Evolutionary conservation across 2,113 vertebrate species (phyloP), one percentile per base, ranked within the genome.

Genomic region (Lonchura striata): DNA sequence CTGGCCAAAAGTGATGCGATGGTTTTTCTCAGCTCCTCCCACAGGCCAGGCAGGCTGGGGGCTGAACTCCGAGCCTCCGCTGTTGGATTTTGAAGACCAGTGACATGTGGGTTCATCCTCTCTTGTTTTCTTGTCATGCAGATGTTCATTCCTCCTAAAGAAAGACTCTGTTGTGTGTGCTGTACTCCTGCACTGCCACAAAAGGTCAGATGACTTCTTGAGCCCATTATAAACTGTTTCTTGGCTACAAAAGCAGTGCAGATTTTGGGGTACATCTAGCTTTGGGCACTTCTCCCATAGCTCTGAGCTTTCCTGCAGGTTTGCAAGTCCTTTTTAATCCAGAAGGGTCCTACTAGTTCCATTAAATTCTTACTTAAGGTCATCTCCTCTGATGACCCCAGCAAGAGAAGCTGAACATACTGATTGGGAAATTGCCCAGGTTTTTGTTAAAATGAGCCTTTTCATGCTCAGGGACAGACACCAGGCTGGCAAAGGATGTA

Each of bases 11-110:
- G 64, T 42, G 76, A 84, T 78, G 88, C 13, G 82, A 83, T 69
- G 52, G 35, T 44, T 86, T 75, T 72, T 76, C 65, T 75, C 64
- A 68, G 76, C 92, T 78, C 82, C 90, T 96, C 92, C 93, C 88
- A 37, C 44, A 44, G 87, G 21, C 70, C 2, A 1, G 18, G 28
- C 90, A 75, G 53, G 56, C 87, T 92, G 85, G 50, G 56, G 42
- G 66, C 27, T n/a, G n/a, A 85, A 57, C n/a, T 54, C 84, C 10
- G 4, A 95, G 84, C n/a, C 35, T 84, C 42, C 4, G 8, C 42
- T 50, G 6, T n/a, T 96, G 74, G 61, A 15, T 80, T 88, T 80
- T 69, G 31, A 47, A 56, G 35, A 46, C 10, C 22, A 64, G 65
- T 71, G 77, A 49, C 71, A 64, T 17, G 47, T 59, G 56, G 7